Percentiles rank a stretch among this genome's conserved stretches.
phyloP scores from a whole-genome alignment of 2,888 invertebrate species.

The Chalcis sispes region DNA sequence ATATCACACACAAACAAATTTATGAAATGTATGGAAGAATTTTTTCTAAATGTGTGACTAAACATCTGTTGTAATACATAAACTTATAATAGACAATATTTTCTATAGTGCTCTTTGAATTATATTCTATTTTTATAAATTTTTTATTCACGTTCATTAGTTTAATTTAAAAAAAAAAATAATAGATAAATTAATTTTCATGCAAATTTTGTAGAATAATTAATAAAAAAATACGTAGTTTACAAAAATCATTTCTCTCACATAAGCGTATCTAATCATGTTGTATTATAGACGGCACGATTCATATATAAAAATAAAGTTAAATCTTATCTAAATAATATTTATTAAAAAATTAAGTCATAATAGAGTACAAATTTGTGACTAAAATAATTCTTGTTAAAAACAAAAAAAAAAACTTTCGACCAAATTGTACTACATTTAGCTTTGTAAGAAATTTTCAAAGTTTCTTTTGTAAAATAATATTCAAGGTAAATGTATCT shows the following conservation, averaged over 20 bases:
- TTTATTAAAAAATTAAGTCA: constrained; percentile 46
- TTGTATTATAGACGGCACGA: constrained; percentile 36
- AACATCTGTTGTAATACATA: constrained; percentile 26
- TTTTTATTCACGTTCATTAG: constrained; percentile 33
- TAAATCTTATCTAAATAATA: constrained; percentile 38
- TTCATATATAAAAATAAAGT: constrained; percentile 30
- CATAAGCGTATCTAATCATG: constrained; percentile 21
- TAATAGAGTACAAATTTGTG: constrained; percentile 51
- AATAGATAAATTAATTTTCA: constrained; percentile 25
- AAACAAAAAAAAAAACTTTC: constrained; percentile 43
- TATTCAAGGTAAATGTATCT: constrained; percentile 51
- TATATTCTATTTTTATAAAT: constrained; percentile 51
- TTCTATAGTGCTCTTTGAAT: constrained; percentile 43
- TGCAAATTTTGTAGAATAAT: constrained; percentile 34
- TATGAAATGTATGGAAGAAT: constrained; percentile 40
- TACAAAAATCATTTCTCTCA: constrained; percentile 26
- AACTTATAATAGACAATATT: constrained; percentile 29
- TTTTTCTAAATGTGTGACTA: constrained; percentile 40
- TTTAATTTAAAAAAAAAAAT: constrained; percentile 25
- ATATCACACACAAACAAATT: constrained; percentile 14
- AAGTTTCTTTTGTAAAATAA: constrained; percentile 52
- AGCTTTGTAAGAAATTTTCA: constrained; percentile 32
- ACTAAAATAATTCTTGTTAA: constrained; percentile 44
- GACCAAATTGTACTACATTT: constrained; percentile 31
- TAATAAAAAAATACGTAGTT: constrained; percentile 13